Evolutionary conservation across 2,113 vertebrate species (phyloP), one percentile per base, ranked within the genome.

Genomic region (Eurystomus gularis): DNA sequence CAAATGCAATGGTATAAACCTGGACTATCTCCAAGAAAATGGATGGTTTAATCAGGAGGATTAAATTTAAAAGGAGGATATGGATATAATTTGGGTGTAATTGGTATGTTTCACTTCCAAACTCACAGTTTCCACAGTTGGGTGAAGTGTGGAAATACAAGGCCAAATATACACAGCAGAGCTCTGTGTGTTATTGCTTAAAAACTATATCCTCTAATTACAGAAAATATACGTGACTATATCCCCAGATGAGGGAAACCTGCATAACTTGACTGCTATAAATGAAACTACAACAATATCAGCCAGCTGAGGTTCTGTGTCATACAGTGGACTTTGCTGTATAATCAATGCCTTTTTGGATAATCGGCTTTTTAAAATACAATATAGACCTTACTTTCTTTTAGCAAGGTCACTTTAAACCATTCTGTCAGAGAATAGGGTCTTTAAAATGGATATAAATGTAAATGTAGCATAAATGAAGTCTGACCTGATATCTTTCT

Each of bases 321-420:
- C 68, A 80, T 58, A 68, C n/a, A 68, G 37, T 88, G 84, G 82
- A 72, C 62, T 96, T 96, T 65, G 33, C 80, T 70, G 33, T 80
- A 70, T 84, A 94, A 77, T 94, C 90, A 84, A 82, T 96, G 86
- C 79, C 81, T 96, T 96, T 68, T 79, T 42, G 68, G 93, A 51
- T 82, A 92, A 94, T 39, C 44, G 71, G 48, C 64, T 94, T 94
- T 90, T 82, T 3, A 66, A 82, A 70, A 80, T 39, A 94, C 9
- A 55, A 3, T 76, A 31, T 18, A 69, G 49, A 71, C 42, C 11
- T 21, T 28, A 40, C 35, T 75, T 92, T 88, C 35, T 60, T 76
- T 91, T 69, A 77, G 24, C 42, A 88, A 89, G 52, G 23, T 65
- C 44, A 65, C 37, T 65, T 78, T 48, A 84, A 90, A 92, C 64